Percentiles rank a stretch among this genome's conserved stretches.
phyloP scores from a whole-genome alignment of 2,113 vertebrate genomes.

The Coptodon rendalli region DNA sequence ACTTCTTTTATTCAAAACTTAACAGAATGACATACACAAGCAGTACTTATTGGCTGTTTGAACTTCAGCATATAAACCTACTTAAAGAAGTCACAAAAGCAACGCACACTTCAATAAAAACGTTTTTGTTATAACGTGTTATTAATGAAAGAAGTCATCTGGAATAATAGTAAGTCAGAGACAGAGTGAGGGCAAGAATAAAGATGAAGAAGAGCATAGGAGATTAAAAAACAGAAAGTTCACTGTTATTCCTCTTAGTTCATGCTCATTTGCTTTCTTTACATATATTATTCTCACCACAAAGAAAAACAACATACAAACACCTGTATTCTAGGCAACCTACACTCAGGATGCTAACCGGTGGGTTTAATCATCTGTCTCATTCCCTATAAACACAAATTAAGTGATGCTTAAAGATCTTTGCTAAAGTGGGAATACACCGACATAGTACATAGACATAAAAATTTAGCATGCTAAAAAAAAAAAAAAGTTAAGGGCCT shows the following conservation, averaged over 20 bases:
- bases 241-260: slow-evolving; percentile 1
- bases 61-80: slow-evolving; percentile 2
- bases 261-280: background rate
- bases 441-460: background rate
- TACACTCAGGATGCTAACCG: background rate
- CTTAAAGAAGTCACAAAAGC: slow-evolving; percentile 7
- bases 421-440: background rate
- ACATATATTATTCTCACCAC: background rate
- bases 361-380: slow-evolving; percentile 15
- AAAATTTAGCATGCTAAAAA: background rate
- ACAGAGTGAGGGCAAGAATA: background rate
- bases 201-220: background rate
- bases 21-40: slow-evolving; percentile 16
- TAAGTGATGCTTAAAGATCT: background rate
- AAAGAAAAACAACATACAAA: background rate
- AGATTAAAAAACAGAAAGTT: slow-evolving; percentile 1
- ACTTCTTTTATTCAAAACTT: slow-evolving; percentile 21
- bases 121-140: slow-evolving; percentile 18
- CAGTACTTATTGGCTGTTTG: slow-evolving; percentile 20
- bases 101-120: background rate
- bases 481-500: background rate
- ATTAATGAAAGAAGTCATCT: slow-evolving; percentile 44
- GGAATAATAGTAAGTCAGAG: slow-evolving; percentile 38
- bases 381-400: background rate
- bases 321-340: background rate